These are phyloP conservation scores for Melinopterus prodromus DNA, from an alignment of 2,888 invertebrate species.

Conservation along the genomic window DNA sequence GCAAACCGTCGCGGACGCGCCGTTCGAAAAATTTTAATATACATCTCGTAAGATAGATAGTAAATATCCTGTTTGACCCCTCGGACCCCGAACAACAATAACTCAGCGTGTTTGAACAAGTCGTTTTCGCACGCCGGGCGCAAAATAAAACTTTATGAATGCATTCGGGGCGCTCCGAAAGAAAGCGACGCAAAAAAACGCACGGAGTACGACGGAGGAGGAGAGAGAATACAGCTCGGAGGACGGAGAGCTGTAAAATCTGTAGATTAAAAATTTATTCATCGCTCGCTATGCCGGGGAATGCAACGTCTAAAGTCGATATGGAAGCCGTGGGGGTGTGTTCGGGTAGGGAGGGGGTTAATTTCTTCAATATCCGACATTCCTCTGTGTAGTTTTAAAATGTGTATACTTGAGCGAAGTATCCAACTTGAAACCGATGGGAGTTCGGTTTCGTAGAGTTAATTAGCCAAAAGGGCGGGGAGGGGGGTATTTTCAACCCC, in stretches of 20 bases:
- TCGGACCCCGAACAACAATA: not conserved
- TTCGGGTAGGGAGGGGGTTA: not conserved
- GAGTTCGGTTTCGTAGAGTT: not conserved
- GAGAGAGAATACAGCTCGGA: not conserved
- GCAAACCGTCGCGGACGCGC: not conserved
- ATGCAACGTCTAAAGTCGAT: not conserved
- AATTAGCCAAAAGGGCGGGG: not conserved
- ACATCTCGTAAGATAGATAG: slow-evolving; percentile 4
- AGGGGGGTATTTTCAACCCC: not conserved
- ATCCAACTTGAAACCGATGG: not conserved
- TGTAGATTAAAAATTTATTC: not conserved
- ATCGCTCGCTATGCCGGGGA: not conserved
- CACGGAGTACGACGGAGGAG: not conserved
- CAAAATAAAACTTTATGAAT: not conserved
- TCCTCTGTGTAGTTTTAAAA: not conserved
- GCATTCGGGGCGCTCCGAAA: not conserved
- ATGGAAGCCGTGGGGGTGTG: not conserved
- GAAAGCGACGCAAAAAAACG: not conserved
- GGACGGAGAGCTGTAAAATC: not conserved
- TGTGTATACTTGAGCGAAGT: not conserved
- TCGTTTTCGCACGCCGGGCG: not conserved
- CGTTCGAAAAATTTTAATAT: not conserved
- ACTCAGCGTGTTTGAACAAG: slow-evolving; percentile 4
- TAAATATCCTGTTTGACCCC: slow-evolving; percentile 4
- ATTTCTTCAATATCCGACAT: not conserved